Conservation (phyloP, 1,140 invertebrate genomes). For the Leptinotarsa texana region DNA sequence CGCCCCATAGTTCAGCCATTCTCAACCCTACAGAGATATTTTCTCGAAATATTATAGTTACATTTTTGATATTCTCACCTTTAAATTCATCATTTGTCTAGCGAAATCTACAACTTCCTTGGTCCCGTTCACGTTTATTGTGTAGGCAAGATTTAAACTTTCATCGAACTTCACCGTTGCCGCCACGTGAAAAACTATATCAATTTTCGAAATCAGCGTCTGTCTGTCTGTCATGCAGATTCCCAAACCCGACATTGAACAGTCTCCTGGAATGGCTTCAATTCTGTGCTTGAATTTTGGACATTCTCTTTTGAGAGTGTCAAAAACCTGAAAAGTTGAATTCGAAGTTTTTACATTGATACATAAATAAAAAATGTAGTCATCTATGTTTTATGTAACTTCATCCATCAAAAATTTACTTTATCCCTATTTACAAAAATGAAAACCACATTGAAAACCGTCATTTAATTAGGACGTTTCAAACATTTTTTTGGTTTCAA, state of each 20-base stretch:
- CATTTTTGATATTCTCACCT: constrained; percentile 46
- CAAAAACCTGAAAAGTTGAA: constrained; percentile 33
- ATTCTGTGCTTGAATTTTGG: constrained; percentile 55
- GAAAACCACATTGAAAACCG: too few species aligned
- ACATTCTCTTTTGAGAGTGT: constrained; percentile 40
- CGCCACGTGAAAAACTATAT: constrained; percentile 85
- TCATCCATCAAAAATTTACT: too few species aligned
- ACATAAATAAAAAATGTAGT: too few species aligned
- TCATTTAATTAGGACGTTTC: too few species aligned
- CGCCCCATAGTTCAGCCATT: not conserved
- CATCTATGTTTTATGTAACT: too few species aligned
- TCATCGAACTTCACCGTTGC: constrained; percentile 91
- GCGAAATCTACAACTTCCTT: constrained; percentile 64
- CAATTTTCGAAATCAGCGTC: constrained; percentile 63
- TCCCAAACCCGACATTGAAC: constrained; percentile 60
- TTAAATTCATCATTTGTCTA: constrained; percentile 68
- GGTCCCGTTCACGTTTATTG: constrained; percentile 66
- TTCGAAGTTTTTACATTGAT: not conserved
- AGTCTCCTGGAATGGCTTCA: constrained; percentile 55
- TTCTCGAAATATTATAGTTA: too few species aligned
- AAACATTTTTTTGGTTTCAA: too few species aligned
- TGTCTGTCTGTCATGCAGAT: constrained; percentile 62
- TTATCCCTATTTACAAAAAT: too few species aligned
- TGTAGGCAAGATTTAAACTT: constrained; percentile 65
- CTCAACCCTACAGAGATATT: too few species aligned